Base-by-base conservation (phyloP, 1,140 invertebrate genomes). In the Lanistes nyassanus region DNA sequence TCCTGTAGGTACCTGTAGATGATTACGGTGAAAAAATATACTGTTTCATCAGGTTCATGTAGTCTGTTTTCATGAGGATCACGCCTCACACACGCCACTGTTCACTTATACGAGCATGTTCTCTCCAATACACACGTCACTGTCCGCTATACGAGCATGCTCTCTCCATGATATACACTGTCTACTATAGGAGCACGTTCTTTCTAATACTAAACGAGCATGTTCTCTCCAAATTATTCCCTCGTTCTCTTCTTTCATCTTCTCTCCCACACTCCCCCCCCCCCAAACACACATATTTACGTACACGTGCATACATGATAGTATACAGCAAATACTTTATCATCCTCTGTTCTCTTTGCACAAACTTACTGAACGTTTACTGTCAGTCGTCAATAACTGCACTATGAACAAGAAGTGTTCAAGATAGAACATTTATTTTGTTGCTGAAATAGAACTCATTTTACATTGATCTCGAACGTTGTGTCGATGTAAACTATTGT, bases 281-380 rank as follows among this genome's bases (percentile, higher is more conserved):
- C n/a, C 58, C 9, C 58, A 60, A 23, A 60, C 58, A 60, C 58
- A 60, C 58, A 60, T 31, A 60, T 31, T 26, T 31, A 60, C 58
- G 31, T 31, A 60, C 58, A 60, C 58, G 31, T 31, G 31, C 58
- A 60, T 31, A 60, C 58, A 60, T 31, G 23, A 23, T 6, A 23
- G 23, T 60, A 60, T 31, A 60, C 58, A 60, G 7, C n/a, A n/a
- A 60, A 23, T 6, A 23, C n/a, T 31, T 9, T 31, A 60, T 31
- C n/a, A 23, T n/a, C 31, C 23, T 60, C 23, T 60, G 23, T 60
- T 31, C n/a, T n/a, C n/a, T n/a, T n/a, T n/a, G n/a, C n/a, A n/a
- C n/a, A n/a, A n/a, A n/a, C n/a, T n/a, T n/a, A n/a, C n/a, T n/a
- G n/a, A n/a, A n/a, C n/a, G n/a, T n/a, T n/a, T n/a, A n/a, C n/a